Evolutionary conservation across 1,140 invertebrate genomes (phyloP), one percentile per base, ranked within the genome.

Genomic region (Papilio dardanus): DNA sequence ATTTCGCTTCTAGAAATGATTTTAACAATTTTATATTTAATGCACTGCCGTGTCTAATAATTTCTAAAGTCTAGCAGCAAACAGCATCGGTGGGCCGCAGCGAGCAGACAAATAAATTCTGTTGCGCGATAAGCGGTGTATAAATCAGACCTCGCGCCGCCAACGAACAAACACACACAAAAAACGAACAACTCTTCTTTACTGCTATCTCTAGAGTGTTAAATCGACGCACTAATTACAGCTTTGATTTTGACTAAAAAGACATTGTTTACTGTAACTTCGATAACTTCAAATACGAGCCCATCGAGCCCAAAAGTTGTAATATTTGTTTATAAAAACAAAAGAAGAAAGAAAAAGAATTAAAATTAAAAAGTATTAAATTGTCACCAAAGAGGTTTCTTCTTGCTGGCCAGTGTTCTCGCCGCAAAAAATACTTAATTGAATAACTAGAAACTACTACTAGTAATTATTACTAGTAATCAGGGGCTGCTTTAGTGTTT

Each of bases 31-130:
- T 12, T 37, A 16, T 42, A 42, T 42, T 42, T 42, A 16, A 46
- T 54, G 12, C 4, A 28, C 12, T 3, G 24, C 24, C 54, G 54
- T 28, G 54, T 62, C 54, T 62, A 62, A 28, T 62, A 62, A 62
- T 28, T n/a, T 62, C 54, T 62, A 28, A 62, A 62, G 54, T 62
- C 24, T 54, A 2, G 21, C 24, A 28, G 54, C 54, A 58, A 54
- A 28, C 82, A 87, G 80, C 79, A 83, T 82, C 81, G 87, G 80
- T 69, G 85, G 78, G 82, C 82, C 79, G 81, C 83, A 83, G 80
- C 80, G 71, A 86, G 88, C 90, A 92, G 90, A 92, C 90, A 89
- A 88, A 92, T 91, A 92, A 92, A 92, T 92, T 88, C 82, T 83
- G 87, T 78, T 76, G 81, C 81, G 82, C 87, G 89, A 91, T 92